A percentile compares a stretch with the other conserved stretches of the same genome.
Evolutionary conservation across 2,797 vertebrate genomes (phyloP).

Genomic region (Mus spretus): DNA sequence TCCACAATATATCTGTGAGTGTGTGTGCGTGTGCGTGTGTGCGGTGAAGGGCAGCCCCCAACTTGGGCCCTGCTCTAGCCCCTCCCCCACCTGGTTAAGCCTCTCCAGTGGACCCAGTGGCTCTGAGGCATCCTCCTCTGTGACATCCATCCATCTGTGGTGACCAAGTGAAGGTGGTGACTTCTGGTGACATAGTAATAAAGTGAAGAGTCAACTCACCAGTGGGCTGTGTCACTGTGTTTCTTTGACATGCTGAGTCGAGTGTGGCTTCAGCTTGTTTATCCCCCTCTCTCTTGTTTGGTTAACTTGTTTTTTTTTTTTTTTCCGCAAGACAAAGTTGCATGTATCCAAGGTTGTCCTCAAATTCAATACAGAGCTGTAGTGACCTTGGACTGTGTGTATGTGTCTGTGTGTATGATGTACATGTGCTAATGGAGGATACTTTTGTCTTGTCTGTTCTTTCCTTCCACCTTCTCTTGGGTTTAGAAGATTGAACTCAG

Average conservation of each 20-base stretch:
- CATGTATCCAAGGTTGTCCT: background rate
- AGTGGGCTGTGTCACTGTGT: background rate
- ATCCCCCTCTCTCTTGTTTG: background rate
- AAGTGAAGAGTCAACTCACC: constrained; percentile 87
- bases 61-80: constrained; percentile 60
- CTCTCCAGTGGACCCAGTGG: constrained; percentile 77
- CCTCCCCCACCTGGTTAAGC: background rate
- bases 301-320: background rate
- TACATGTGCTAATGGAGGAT: background rate
- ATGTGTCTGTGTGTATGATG: background rate
- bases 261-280: background rate
- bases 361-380: background rate
- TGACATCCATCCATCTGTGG: constrained; percentile 86
- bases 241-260: background rate
- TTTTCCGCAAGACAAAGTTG: background rate
- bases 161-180: constrained; percentile 91
- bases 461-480: background rate
- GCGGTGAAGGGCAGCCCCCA: constrained; percentile 84
- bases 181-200: constrained; percentile 91
- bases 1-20: constrained; percentile 86
- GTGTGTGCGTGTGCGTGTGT: constrained; percentile 59
- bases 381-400: background rate
- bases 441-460: background rate
- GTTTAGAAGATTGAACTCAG: background rate
- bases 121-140: constrained; percentile 87